Base-by-base conservation (phyloP, 2,113 vertebrate species). In the Ovis canadensis region DNA sequence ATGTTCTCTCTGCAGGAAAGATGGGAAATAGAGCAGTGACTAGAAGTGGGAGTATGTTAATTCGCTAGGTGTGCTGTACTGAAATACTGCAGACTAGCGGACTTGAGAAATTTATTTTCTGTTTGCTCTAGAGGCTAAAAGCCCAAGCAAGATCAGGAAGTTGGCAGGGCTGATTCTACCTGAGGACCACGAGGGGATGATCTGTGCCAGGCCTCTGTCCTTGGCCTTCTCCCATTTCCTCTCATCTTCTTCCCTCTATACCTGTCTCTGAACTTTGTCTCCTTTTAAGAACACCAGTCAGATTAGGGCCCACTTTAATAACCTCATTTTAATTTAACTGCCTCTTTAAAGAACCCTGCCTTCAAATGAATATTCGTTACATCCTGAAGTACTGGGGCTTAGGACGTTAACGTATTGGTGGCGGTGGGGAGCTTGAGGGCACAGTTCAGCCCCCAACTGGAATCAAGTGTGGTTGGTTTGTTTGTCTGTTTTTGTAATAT, bases 311-410 rank as follows among this genome's bases (percentile, higher is more conserved):
- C 6, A 57, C 33, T 6, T n/a, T 62, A 62, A 84, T 52, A 59
- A 29, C 62, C 45, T 96, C 45, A 64, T 92, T 88, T 94, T 64
- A 67, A 31, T 74, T 77, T 77, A 83, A 74, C 71, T 83, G 27
- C n/a, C 60, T 74, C 21, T 84, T 93, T 77, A 54, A 84, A 93
- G 40, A 81, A 71, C 27, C 17, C 36, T 81, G 2, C 71, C 50
- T 94, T 93, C 23, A 71, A 67, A 29, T 96, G 50, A 80, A 29
- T 81, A 50, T 16, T 21, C 1, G 21, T 78, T 71, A n/a, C 21
- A 52, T 71, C 33, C 50, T 96, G 43, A 81, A 85, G 33, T 71
- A 59, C 43, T 77, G n/a, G n/a, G 33, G n/a, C 27, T 77, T 50
- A 89, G 62, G 11, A 71, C 7, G 29, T 62, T 15, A 43, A 7